Base-by-base conservation (phyloP, 2,888 invertebrate species). In the Coenonympha arcania region DNA sequence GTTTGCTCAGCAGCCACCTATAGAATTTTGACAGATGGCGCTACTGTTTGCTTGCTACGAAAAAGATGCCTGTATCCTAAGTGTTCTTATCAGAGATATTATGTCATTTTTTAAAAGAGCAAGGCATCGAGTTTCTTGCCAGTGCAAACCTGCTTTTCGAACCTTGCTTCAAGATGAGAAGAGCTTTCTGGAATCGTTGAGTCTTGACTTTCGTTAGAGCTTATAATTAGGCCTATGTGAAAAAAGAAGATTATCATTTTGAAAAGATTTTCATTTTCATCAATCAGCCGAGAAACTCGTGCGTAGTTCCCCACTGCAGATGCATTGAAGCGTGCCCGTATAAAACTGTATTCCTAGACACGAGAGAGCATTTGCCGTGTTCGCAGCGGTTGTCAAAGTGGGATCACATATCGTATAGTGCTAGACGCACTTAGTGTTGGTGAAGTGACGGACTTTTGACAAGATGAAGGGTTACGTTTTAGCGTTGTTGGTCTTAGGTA, bases 381-480 rank as follows among this genome's bases (percentile, higher is more conserved):
- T 59, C 62, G 62, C 58, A 59, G 55, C 68, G 62, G 61, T 59
- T 58, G 62, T 56, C 51, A 56, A 48, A 55, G 56, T 54, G 54
- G 55, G 53, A 50, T n/a, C 39, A 45, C 31, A 20, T 28, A 34
- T 34, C 18, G 22, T 39, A 8, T 9, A 41, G 39, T 33, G 44
- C n/a, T n/a, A n/a, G n/a, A 30, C 26, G 48, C 52, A 52, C 49
- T 31, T 11, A 63, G 76, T 77, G 74, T 55, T 63, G 71, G 83
- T 84, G 83, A 65, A 60, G 53, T 58, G 58, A 61, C 58, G 63
- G 65, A 66, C 64, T 50, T 28, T 26, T 34, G 34, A 54, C 28
- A 81, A 66, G 66, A 85, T 85, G 85, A 83, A 77, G 68, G 65
- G 73, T 69, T 52, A 76, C 60, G 57, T 83, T 55, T 66, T 84